Base-by-base conservation (phyloP, 2,888 invertebrate species). In the Allolobophora icterica region DNA sequence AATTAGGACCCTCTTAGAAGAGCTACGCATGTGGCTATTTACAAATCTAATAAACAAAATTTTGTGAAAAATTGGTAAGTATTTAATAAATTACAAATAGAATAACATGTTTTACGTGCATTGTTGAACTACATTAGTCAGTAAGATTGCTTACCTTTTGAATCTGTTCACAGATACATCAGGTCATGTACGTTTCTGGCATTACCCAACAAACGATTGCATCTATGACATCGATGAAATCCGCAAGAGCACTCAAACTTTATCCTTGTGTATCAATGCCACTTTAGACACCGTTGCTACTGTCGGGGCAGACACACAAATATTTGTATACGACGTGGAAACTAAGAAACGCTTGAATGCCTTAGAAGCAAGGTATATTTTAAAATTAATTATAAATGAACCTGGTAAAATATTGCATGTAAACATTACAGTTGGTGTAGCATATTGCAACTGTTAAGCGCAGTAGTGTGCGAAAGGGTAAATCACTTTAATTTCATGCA, bases 151-250 rank as follows among this genome's bases (percentile, higher is more conserved):
- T 45, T 24, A 52, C 24, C 52, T 24, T 52, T 2, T 52, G 52
- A 52, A 52, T 52, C 52, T 89, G 89, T 42, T 38, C 3, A 21
- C 34, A 95, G 95, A 95, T 94, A 94, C 95, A 0, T 95, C 95
- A 33, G 95, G 95, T 13, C 92, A 93, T 89, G 94, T 95, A 19
- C 95, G 94, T 92, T 94, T 95, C 91, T 95, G 95, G 95, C 95
- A 95, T 93, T 95, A 94, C 93, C 94, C 95, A 24, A 94, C 95
- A 30, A 93, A 93, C 1, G 94, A 93, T 71, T 94, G 95, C 92
- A 91, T 94, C n/a, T 93, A 94, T 90, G 94, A 94, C 0, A 94
- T 95, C 84, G 92, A 94, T 52, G 95, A 93, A 42, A 92, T 92
- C 0, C 92, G 94, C 40, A 94, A 94, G 91, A 90, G 90, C 40